These are phyloP conservation scores for Oscheius sp. DNA, from an alignment of 1,140 invertebrate species.

Conservation along the genomic window DNA sequence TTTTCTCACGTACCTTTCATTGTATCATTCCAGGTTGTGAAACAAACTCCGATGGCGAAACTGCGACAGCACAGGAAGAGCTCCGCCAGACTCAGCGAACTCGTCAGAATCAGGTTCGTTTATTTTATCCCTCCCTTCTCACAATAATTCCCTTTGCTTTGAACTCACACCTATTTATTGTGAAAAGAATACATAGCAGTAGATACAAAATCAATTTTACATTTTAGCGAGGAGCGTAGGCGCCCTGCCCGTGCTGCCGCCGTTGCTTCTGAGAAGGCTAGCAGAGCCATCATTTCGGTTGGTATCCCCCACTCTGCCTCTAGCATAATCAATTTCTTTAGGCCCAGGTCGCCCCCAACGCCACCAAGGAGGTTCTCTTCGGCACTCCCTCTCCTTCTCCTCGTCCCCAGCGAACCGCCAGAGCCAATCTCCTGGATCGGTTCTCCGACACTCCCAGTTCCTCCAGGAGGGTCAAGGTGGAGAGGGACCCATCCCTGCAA, in stretches of 20 bases:
- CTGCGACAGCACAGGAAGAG: not conserved
- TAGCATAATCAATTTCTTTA: not conserved
- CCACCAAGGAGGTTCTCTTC: not conserved
- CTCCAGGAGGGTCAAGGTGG: not conserved
- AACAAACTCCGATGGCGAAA: constrained; percentile 6
- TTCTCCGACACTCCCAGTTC: not conserved
- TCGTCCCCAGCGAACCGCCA: not conserved
- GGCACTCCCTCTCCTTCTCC: not conserved
- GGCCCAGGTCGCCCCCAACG: not conserved
- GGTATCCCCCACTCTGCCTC: not conserved
- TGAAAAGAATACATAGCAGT: not conserved
- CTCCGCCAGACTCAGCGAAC: not conserved
- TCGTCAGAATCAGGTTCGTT: constrained; percentile 5
- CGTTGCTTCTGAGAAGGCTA: not conserved
- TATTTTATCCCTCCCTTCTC: not conserved
- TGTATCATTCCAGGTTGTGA: constrained; percentile 10
- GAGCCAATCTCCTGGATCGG: not conserved
- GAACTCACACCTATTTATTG: not conserved
- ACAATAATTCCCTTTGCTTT: not conserved
- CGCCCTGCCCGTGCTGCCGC: constrained; percentile 1
- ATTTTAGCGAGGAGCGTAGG: not conserved
- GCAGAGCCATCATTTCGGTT: constrained; percentile 1
- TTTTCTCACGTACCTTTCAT: too few species aligned
- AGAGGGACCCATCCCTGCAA: not conserved
- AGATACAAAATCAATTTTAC: not conserved